Evolutionary conservation across 2,113 vertebrate species (phyloP), one percentile per base, ranked within the genome.

Genomic region (Helogale parvula): DNA sequence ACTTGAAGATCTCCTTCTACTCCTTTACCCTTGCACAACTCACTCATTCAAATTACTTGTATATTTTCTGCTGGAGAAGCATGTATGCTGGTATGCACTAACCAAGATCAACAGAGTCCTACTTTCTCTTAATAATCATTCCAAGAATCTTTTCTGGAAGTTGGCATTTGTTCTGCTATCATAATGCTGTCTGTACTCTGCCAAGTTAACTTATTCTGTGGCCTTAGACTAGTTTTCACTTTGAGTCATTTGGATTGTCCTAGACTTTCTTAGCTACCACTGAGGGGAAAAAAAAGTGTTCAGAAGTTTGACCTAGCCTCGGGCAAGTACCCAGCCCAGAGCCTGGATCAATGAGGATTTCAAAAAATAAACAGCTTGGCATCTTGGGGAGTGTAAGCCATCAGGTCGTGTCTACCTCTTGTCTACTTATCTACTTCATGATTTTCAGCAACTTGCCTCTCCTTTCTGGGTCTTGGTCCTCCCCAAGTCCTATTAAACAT

Each of bases 201-300:
- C 77, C 63, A 57, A 74, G 13, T 89, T 94, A 92, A 60, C n/a
- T 76, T 38, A 31, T 45, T 68, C 1, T 95, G 52, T 89, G 63
- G 25, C 83, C 50, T 87, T 65, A 23, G 33, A 90, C 45, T 81
- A 88, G 15, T 95, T 81, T 91, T 85, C 27, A 81, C 31, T 88
- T 95, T 47, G 65, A 93, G 33, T 81, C 7, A 0, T 71, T 92
- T 96, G 66, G 33, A 93, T 86, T 94, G 96, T 94, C 65, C 71
- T 72, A 76, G 65, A 88, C 31, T 95, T 80, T 93, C 86, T 92
- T 60, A 82, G 79, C 52, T 96, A 54, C 38, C 66, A 60, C 29
- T 33, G 19, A 33, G 71, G 27, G 85, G 81, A 90, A 35, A 82
- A 35, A 19, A 84, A 87, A 94, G 41, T 93, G 16, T 65, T 88